Evolutionary conservation across 64 coral and sea anemone genomes (phyloP).

Genomic region (Pocillopora verrucosa): DNA sequence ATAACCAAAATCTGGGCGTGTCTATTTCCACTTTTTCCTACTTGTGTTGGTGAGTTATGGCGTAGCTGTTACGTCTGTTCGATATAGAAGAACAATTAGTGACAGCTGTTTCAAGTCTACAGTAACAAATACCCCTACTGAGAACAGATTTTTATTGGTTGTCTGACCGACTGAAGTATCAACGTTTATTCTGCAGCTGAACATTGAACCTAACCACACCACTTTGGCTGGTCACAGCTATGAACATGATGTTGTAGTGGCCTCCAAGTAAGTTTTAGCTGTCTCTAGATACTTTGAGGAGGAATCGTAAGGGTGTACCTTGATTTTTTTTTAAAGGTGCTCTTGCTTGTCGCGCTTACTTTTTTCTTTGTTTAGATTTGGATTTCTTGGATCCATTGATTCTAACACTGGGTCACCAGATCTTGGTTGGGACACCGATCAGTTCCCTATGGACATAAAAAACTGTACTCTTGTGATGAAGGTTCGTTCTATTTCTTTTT

Average conservation of each 20-base stretch:
- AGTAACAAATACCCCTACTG: too few species aligned
- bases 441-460: constrained; percentile 93
- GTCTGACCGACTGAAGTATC: not conserved
- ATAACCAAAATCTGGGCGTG: too few species aligned
- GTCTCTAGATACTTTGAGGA: too few species aligned
- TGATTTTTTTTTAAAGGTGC: not conserved
- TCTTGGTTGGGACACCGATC: constrained; percentile 90
- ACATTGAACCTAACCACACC: constrained; percentile 94
- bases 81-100: too few species aligned
- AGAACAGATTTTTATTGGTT: too few species aligned
- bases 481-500: constrained; percentile 28
- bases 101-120: too few species aligned
- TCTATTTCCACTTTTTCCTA: too few species aligned
- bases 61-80: too few species aligned
- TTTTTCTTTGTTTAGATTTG: constrained; percentile 52
- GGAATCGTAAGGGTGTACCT: not conserved
- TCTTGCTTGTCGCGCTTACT: not conserved
- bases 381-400: constrained; percentile 85
- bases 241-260: constrained; percentile 82
- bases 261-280: constrained; percentile 76
- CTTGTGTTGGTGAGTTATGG: too few species aligned
- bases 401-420: constrained; percentile 91
- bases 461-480: constrained; percentile 89
- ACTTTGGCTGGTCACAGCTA: constrained; percentile 84
- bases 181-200: constrained; percentile 31